Evolutionary conservation across 2,113 vertebrate genomes (phyloP).

Genomic region (Oreochromis spilurus): DNA sequence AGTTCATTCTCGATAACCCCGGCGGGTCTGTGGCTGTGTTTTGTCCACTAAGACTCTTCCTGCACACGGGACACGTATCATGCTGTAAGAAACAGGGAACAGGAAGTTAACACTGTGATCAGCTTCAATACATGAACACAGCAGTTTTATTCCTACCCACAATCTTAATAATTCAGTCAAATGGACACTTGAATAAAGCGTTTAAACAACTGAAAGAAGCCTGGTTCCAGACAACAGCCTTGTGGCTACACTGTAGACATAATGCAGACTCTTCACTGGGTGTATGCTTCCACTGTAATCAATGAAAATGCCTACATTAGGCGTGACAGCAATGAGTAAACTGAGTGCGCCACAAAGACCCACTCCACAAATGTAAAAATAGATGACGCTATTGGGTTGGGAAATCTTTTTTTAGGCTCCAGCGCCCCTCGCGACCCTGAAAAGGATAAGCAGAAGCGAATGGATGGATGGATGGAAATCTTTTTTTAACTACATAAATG

Average conservation of each 20-base stretch:
- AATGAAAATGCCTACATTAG: background rate
- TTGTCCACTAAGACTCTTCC: conserved; percentile 95
- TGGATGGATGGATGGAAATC: background rate
- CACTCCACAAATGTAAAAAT: background rate
- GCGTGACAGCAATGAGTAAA: background rate
- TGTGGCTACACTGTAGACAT: background rate
- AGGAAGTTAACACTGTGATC: background rate
- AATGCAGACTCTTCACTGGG: background rate
- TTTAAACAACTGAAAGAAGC: background rate
- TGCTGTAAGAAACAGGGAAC: conserved; percentile 72
- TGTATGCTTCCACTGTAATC: background rate
- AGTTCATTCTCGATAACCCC: conserved; percentile 87
- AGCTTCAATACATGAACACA: background rate
- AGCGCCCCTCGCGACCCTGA: too few species aligned
- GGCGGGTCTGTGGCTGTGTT: conserved; percentile 97
- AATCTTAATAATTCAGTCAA: background rate
- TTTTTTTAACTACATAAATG: background rate
- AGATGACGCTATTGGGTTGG: background rate
- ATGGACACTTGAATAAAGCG: background rate
- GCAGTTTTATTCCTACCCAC: background rate
- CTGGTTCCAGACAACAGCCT: background rate
- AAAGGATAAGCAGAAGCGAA: too few species aligned
- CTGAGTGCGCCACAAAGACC: background rate
- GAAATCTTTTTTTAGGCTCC: background rate
- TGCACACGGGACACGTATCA: conserved; percentile 95